Base-by-base conservation (phyloP, 2,113 vertebrate species). In the Engraulis encrasicolus region DNA sequence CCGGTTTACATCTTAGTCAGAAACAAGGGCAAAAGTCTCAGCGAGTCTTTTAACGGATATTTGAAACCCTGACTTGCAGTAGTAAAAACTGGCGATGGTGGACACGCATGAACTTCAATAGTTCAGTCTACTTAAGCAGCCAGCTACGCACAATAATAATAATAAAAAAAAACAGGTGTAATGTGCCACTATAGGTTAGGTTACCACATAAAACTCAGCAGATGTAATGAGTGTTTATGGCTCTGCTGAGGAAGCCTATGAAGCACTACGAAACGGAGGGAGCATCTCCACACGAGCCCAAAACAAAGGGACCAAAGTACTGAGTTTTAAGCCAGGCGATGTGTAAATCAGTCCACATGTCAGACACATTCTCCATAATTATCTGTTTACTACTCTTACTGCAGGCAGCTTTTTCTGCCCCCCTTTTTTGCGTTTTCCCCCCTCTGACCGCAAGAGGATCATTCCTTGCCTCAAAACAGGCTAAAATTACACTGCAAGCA, bases 401-500 rank as follows among this genome's bases (percentile, higher is more conserved):
- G 61, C 83, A 31, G 78, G n/a, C 1, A 19, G 79, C 86, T 86
- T 84, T 85, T 82, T 86, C 81, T 54, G 17, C n/a, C n/a, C 77
- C 50, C 82, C 0, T 9, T 20, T 49, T 82, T 78, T 40, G 12
- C 48, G 6, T 23, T 27, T 71, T 17, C 38, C 34, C 50, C 66
- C 45, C 40, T 15, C 80, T 85, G 45, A n/a, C 81, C 38, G 79
- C 84, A 66, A 20, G 48, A 54, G 23, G 84, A 88, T 83, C 82
- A 80, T 87, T 85, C 85, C 81, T 54, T 54, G 52, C n/a, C 80
- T 78, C 66, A 61, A 81, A 82, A 82, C 85, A 87, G 71, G 85
- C 88, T 92, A 88, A 93, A 91, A 92, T 93, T 93, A 94, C 89
- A 89, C 91, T 91, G 88, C 93, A 91, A 91, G 92, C 90, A 89